Evolutionary conservation across 30 jellyfish, hydroid and myxozoan species (phyloP), one percentile per base, ranked within the genome.

Genomic region (Aurelia aurita): DNA sequence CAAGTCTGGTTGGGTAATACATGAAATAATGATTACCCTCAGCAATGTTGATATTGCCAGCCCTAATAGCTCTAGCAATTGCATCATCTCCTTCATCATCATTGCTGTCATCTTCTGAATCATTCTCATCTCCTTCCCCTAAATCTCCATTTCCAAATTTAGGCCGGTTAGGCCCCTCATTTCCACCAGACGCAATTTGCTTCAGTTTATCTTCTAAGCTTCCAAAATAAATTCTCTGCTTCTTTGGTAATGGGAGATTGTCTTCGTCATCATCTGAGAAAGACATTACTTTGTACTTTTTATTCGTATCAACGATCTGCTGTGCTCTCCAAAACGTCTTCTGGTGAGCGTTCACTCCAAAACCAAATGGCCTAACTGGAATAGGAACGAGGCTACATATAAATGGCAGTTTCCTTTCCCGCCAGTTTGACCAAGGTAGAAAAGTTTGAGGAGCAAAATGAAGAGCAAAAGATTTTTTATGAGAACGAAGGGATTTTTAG

Each of bases 141-240:
- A 31, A 53, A 15, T 63, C 90, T 31, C 46, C 81, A 20, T 35
- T 31, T 25, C 78, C 90, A 18, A 54, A 74, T 0, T 73, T 69
- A 34, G 69, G 64, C 57, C 59, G 77, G 5, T 39, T 32, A 7
- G 39, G 32, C 31, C 22, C 47, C 22, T 35, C 86, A 34, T 63
- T 83, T n/a, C 68, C 84, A 2, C 67, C 86, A 3, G 77, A 19
- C 13, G 69, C 79, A 8, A 69, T 70, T 27, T 74, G 92, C 53
- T 74, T 65, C 70, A 85, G 93, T 32, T 86, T 92, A 60, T 95
- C 99, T 82, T 95, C 99, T 34, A 95, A 79, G 85, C 99, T 95
- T 18, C 99, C 99, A 86, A 58, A 95, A 61, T 90, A 81, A 14
- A 95, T 66, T 39, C 98, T 79, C 25, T 89, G 97, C 81, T 89